phyloP scores from a whole-genome alignment of 2,888 invertebrate genomes.

The Morpho helenor region DNA sequence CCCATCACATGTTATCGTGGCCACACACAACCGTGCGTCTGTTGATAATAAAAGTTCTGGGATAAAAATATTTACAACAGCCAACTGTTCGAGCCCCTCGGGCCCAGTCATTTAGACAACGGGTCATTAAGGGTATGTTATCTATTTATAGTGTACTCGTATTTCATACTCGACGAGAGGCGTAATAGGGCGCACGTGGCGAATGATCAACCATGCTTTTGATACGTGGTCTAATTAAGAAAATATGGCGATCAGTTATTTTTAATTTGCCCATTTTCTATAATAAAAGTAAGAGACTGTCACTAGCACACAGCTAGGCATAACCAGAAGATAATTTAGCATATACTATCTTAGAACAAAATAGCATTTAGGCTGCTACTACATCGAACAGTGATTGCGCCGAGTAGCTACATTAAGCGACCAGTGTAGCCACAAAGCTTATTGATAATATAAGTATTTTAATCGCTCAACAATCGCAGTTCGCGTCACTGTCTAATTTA shows the following conservation, averaged over 20 bases:
- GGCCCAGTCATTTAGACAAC: conserved; percentile 53
- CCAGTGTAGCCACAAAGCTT: too few species aligned
- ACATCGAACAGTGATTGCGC: too few species aligned
- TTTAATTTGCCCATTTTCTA: too few species aligned
- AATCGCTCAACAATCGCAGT: too few species aligned
- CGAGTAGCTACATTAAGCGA: too few species aligned
- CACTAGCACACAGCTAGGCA: too few species aligned
- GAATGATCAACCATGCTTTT: conserved; percentile 24
- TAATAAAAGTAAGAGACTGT: too few species aligned
- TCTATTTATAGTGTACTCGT: conserved; percentile 59
- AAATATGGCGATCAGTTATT: conserved; percentile 1
- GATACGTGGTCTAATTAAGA: conserved; percentile 15
- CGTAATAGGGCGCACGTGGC: conserved; percentile 70
- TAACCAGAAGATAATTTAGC: too few species aligned
- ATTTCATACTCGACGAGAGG: conserved; percentile 63
- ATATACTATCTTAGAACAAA: too few species aligned
- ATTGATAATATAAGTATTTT: too few species aligned
- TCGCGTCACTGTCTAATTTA: too few species aligned
- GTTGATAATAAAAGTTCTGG: conserved; percentile 36
- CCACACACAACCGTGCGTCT: conserved; percentile 38
- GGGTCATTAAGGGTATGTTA: conserved; percentile 59
- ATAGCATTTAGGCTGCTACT: too few species aligned
- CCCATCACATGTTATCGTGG: conserved; percentile 25
- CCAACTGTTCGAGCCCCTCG: conserved; percentile 39
- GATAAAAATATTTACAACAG: conserved; percentile 46